Base-by-base conservation (phyloP, 2,888 invertebrate species). In the Zygaena filipendulae region DNA sequence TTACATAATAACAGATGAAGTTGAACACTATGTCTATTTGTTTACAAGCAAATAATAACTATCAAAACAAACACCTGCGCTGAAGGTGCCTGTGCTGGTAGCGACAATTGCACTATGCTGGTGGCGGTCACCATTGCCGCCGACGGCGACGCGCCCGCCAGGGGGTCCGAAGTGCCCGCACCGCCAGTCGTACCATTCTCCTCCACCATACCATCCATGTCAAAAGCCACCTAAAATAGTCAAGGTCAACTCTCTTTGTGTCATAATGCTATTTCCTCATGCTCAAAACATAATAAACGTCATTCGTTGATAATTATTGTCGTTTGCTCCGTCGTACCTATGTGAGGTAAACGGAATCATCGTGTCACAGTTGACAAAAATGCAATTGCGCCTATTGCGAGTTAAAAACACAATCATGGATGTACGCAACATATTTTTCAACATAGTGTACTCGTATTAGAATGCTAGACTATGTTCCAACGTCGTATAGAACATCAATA, bases 141-240 rank as follows among this genome's bases (percentile, higher is more conserved):
- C n/a, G 59, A 59, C 25, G 69, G 56, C 21, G 68, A 54, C 42
- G 68, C 59, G 32, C 58, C 56, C 28, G 63, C 47, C 56, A 79
- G 51, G 30, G 68, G 59, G 42, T 80, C 80, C 36, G 56, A 47
- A 31, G 67, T 56, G 41, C 70, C 70, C 40, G 66, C 61, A 42
- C 71, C 66, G 40, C 66, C 62, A 44, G 67, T 58, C 43, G 72
- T 70, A 53, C 91, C 91, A 72, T 92, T 92, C 85, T 93, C 93
- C 84, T 93, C 92, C 77, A 92, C 92, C 88, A 93, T 91, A 82
- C 90, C 88, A 84, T 92, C 92, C 92, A 92, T 93, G 84, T 82
- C 83, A 64, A 60, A 63, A 66, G 81, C 84, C 84, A 84, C 86
- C 87, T 87, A 81, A 69, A 80, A 82, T 75, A 69, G 79, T 81